These are phyloP conservation scores for Uria lomvia DNA, from an alignment of 2,113 vertebrate genomes.

Conservation along the genomic window DNA sequence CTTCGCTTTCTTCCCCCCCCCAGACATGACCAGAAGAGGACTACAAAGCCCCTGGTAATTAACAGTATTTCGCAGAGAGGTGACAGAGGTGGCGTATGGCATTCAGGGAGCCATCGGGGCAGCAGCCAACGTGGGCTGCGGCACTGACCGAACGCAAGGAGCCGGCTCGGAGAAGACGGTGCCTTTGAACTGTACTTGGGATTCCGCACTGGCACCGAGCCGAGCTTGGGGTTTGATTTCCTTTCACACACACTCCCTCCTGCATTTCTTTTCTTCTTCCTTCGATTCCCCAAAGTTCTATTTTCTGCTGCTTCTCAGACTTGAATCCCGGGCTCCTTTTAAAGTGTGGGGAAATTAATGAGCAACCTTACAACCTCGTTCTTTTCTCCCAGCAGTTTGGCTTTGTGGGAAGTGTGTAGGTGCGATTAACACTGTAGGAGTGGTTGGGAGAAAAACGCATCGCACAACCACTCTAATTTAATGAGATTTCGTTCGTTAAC, in stretches of 20 bases:
- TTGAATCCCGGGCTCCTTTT: neutral
- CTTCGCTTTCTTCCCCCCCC: neutral
- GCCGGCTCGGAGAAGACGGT: neutral
- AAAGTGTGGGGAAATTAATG: neutral
- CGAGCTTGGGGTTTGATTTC: neutral
- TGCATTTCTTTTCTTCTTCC: neutral
- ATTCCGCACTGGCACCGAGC: neutral
- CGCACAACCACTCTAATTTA: neutral
- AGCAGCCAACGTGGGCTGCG: neutral
- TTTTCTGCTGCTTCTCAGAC: neutral
- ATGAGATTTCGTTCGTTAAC: neutral
- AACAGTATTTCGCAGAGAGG: neutral
- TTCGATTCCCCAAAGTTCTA: neutral
- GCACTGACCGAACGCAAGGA: rapidly evolving
- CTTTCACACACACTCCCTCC: neutral
- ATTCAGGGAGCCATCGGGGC: neutral
- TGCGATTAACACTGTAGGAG: neutral
- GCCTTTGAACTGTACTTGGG: neutral
- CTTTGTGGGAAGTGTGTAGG: neutral
- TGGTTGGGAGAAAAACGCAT: neutral
- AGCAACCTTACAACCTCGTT: neutral
- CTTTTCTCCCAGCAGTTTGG: neutral
- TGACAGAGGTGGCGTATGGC: neutral
- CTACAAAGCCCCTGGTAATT: neutral
- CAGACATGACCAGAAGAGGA: neutral